A percentile compares a stretch with the other conserved stretches of the same genome.
Conservation (phyloP, 2,113 vertebrate genomes). For the Bucco capensis region DNA sequence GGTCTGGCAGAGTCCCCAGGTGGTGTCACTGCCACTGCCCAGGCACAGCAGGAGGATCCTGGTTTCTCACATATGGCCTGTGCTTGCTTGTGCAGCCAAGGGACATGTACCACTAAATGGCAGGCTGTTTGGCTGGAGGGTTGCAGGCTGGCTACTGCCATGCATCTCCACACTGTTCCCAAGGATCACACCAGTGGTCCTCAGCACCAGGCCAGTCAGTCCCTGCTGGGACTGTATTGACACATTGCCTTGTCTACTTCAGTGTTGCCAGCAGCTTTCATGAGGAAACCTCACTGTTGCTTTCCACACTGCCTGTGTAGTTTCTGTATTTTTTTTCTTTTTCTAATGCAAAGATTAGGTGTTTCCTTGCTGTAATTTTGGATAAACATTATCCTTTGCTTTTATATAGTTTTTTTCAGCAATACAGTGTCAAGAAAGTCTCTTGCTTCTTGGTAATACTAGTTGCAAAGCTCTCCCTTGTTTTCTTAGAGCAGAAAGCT, state of each 20-base stretch:
- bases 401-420: not conserved
- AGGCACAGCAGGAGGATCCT: not conserved
- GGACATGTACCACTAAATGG: not conserved
- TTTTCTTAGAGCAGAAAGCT: conserved; percentile 7
- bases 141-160: not conserved
- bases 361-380: not conserved
- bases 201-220: not conserved
- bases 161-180: not conserved
- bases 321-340: not conserved
- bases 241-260: accelerated
- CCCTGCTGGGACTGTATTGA: not conserved
- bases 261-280: not conserved
- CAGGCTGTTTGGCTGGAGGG: conserved; percentile 20
- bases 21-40: not conserved
- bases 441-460: not conserved
- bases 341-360: not conserved
- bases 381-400: not conserved
- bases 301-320: not conserved
- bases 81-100: not conserved
- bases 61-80: not conserved
- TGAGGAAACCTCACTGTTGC: not conserved
- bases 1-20: not conserved
- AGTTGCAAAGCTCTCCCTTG: not conserved
- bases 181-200: not conserved
- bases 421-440: not conserved